A percentile compares a stretch with the other conserved stretches of the same genome.
Evolutionary conservation across 2,888 invertebrate genomes (phyloP).

Genomic region (Rotaria macrura): DNA sequence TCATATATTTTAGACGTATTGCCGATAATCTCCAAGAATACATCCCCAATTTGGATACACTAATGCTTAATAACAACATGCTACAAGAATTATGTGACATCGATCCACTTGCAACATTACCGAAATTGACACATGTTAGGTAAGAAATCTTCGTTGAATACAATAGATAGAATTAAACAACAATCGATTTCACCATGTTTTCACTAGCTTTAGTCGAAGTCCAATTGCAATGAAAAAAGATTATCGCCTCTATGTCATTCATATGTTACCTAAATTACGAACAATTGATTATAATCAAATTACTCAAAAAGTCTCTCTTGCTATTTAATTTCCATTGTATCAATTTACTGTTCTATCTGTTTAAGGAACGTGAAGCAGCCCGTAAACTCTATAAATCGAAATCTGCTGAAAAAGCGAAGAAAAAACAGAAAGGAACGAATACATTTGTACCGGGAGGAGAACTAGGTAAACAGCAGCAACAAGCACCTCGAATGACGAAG

Average conservation of each 20-base stretch:
- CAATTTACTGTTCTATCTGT: not conserved
- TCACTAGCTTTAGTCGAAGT: constrained; percentile 73
- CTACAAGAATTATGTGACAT: constrained; percentile 85
- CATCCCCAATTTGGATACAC: constrained; percentile 69
- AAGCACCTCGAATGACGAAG: constrained; percentile 21
- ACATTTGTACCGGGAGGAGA: constrained; percentile 32
- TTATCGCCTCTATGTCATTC: constrained; percentile 60
- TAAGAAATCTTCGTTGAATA: constrained; percentile 35
- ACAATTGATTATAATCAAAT: constrained; percentile 91
- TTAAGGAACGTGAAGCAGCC: constrained; percentile 45
- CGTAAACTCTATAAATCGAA: constrained; percentile 22
- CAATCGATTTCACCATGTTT: not conserved
- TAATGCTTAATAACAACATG: constrained; percentile 88
- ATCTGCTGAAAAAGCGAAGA: not conserved
- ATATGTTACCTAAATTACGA: constrained; percentile 69
- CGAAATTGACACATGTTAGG: constrained; percentile 65
- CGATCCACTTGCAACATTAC: constrained; percentile 68
- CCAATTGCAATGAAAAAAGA: constrained; percentile 87
- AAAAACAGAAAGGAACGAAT: constrained; percentile 24
- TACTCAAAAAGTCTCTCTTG: constrained; percentile 58
- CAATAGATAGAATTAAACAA: not conserved
- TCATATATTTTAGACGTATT: constrained; percentile 60
- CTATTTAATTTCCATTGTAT: not conserved
- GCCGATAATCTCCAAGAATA: constrained; percentile 70
- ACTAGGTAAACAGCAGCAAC: constrained; percentile 21